phyloP scores from a whole-genome alignment of 2,888 invertebrate species.

The Iselma pallidipennis region DNA sequence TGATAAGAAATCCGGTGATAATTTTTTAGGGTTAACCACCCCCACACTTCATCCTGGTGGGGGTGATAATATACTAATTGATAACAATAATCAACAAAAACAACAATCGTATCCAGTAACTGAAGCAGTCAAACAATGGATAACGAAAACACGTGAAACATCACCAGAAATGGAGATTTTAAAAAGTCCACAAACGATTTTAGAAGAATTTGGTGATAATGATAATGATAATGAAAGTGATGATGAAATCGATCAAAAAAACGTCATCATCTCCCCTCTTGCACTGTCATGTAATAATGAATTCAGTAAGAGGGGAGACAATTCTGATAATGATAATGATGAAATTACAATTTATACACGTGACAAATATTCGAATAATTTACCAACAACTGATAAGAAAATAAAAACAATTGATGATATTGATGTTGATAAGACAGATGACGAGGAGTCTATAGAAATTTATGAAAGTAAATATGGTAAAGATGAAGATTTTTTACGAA shows the following conservation, averaged over 20 bases:
- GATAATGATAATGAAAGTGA: constrained; percentile 37
- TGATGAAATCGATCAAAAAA: constrained; percentile 42
- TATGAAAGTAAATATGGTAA: constrained; percentile 55
- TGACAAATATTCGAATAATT: constrained; percentile 55
- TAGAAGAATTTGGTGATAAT: constrained; percentile 44
- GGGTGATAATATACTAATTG: constrained; percentile 21
- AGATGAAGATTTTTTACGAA: constrained; percentile 50
- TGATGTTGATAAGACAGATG: constrained; percentile 37
- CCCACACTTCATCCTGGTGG: constrained; percentile 3
- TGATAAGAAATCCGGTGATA: constrained; percentile 13
- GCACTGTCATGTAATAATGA: constrained; percentile 21
- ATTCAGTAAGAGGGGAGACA: background rate
- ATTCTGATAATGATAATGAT: constrained; percentile 27
- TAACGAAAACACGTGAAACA: constrained; percentile 55
- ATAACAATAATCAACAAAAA: background rate
- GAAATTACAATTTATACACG: constrained; percentile 38
- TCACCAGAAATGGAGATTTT: constrained; percentile 55
- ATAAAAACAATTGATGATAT: constrained; percentile 2
- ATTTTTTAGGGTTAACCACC: constrained; percentile 23
- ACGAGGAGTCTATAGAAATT: constrained; percentile 41
- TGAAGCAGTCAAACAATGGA: constrained; percentile 65
- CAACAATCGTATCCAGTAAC: constrained; percentile 58
- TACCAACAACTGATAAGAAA: background rate
- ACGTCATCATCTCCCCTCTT: constrained; percentile 46
- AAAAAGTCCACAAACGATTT: constrained; percentile 52